A percentile compares a stretch with the other conserved stretches of the same genome.
These are phyloP conservation scores for Deilephila porcellus DNA, from an alignment of 2,888 invertebrate species.

Conservation along the genomic window DNA sequence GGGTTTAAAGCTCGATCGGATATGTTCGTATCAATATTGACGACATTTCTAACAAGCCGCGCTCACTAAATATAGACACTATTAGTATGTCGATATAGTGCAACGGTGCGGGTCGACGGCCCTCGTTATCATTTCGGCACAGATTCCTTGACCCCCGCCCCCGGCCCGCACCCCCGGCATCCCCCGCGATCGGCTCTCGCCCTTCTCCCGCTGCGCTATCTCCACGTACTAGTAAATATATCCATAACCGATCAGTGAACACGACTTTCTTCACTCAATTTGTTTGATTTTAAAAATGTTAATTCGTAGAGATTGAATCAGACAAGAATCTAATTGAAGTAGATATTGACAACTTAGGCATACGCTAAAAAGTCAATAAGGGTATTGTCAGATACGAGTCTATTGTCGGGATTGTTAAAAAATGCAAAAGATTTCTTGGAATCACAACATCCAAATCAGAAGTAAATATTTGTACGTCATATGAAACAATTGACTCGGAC, in stretches of 20 bases:
- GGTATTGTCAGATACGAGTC: too few species aligned
- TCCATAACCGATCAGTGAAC: background rate
- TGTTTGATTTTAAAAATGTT: background rate
- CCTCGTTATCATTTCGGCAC: constrained; percentile 82
- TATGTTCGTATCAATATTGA: background rate
- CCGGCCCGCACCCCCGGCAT: constrained; percentile 20
- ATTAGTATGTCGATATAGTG: constrained; percentile 43
- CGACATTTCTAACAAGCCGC: constrained; percentile 19
- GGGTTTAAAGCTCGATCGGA: background rate
- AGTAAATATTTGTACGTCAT: too few species aligned
- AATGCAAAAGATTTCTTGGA: too few species aligned
- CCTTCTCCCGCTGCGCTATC: constrained; percentile 31
- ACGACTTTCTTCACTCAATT: background rate
- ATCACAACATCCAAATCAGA: too few species aligned
- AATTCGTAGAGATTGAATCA: too few species aligned
- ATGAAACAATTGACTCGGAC: too few species aligned
- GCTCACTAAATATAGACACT: constrained; percentile 40
- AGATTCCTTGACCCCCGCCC: constrained; percentile 75
- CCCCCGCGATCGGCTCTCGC: constrained; percentile 10
- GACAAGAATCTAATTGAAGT: too few species aligned
- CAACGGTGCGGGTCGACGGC: constrained; percentile 66
- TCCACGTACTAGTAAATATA: background rate
- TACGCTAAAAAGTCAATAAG: too few species aligned
- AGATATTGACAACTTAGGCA: too few species aligned
- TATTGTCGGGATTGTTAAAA: too few species aligned